Evolutionary conservation across 2,797 vertebrate genomes (phyloP), one percentile per base, ranked within the genome.

Genomic region (Danio tinwini): DNA sequence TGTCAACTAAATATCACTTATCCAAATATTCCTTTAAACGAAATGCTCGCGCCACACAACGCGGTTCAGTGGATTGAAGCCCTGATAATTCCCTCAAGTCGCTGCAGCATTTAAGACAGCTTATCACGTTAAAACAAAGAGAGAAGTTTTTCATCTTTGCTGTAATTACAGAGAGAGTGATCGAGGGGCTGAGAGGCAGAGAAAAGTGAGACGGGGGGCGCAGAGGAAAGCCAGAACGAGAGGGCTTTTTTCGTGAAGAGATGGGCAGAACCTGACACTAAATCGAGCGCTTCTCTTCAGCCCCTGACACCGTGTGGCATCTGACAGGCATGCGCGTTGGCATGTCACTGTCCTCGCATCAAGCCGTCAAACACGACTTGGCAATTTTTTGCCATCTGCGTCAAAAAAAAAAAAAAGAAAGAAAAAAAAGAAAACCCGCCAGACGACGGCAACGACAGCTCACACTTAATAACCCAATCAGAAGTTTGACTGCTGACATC

Each of bases 401-500:
- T 93, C 90, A 91, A 91, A 90, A 89, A 91, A 75, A 59, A 55
- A 29, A n/a, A n/a, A n/a, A n/a, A 75, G 59, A 55, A 29, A n/a
- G n/a, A n/a, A n/a, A 53, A n/a, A 21, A 61, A 70, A 65, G 40
- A 19, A 44, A 56, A 62, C 44, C 92, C 91, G 89, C 86, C 89
- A 92, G 92, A 85, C 81, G 81, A 84, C 71, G 39, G 81, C 82
- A 85, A 82, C 91, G 90, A 89, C 92, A 80, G 91, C 93, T 91
- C 89, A 83, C 91, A 91, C 92, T 92, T 94, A 94, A 94, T 93
- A 94, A 94, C 93, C 91, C 93, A 93, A 94, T 93, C 93, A 94
- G 91, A 93, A 92, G 94, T 93, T 93, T 93, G 91, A 92, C 92
- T 94, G 93, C 92, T 94, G 93, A 94, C 93, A 92, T 85, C 84